A percentile compares a stretch with the other conserved stretches of the same genome.
Evolutionary conservation across 2,113 vertebrate genomes (phyloP).

Genomic region (Mastomys natalensis): DNA sequence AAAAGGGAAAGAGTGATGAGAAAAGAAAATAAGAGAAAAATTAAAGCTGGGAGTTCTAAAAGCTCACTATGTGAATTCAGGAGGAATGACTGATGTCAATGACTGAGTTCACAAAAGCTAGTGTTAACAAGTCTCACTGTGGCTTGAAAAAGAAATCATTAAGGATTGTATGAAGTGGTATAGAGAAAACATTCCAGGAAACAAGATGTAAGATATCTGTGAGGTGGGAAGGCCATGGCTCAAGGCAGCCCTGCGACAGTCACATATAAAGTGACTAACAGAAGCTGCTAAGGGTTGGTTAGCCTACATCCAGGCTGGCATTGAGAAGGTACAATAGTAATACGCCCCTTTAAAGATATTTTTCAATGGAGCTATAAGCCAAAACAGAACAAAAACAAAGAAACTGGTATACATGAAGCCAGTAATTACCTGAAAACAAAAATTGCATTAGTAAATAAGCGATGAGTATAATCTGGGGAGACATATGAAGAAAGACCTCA

Average conservation of each 20-base stretch:
- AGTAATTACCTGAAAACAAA: not conserved
- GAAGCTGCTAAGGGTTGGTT: not conserved
- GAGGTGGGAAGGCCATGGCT: not conserved
- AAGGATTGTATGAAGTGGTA: not conserved
- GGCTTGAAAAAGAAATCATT: not conserved
- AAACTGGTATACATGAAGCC: not conserved
- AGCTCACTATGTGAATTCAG: not conserved
- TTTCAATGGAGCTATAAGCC: not conserved
- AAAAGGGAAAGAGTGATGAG: not conserved
- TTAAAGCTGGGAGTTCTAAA: not conserved
- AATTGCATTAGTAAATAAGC: not conserved
- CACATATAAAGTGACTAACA: not conserved
- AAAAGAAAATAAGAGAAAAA: not conserved
- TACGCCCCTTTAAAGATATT: not conserved
- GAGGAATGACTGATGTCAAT: not conserved
- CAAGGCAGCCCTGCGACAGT: accelerated
- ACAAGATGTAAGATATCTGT: not conserved
- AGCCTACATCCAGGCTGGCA: not conserved
- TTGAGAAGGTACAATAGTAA: not conserved
- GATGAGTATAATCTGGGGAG: not conserved
- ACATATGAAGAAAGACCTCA: not conserved
- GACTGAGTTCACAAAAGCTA: not conserved
- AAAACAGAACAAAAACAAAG: not conserved
- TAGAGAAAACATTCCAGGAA: not conserved
- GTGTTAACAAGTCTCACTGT: not conserved